Base-by-base conservation (phyloP, 2,797 vertebrate species). In the Cygnus olor region DNA sequence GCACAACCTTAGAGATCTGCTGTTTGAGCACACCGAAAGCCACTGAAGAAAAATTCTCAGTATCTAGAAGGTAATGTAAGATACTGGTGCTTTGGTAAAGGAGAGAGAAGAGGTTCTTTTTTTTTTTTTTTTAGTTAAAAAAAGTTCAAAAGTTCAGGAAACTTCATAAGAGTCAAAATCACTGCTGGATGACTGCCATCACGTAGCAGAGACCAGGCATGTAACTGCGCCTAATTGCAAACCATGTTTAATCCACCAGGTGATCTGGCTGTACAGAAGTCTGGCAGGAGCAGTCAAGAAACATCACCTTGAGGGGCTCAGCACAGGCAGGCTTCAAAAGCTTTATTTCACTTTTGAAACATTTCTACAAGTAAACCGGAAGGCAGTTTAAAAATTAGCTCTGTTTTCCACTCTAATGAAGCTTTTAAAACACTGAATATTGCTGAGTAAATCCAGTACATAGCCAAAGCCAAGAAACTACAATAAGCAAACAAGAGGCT, bases 211-310 rank as follows among this genome's bases (percentile, higher is more conserved):
- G 30, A 61, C 19, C 40, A 65, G 45, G 36, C 57, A 54, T 3
- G 13, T 71, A 80, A 74, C 57, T 44, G 18, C 68, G 40, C 36
- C 69, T 96, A 88, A 92, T 89, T 88, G 85, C 65, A 88, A 65
- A 56, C 28, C 49, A 74, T 8, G 32, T 80, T 82, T 74, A 91
- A 88, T 71, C 49, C n/a, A 71, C 60, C 79, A 92, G 74, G 77
- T 94, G 72, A 94, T 88, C 72, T 87, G 51, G n/a, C 87, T 94
- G 68, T 82, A 76, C 68, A 64, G 24, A 88, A 89, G 56, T 80
- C 87, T 91, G 72, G 60, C 74, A 87, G 63, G 30, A 91, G 53
- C 47, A 10, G 3, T 73, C 49, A 73, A 60, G 42, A 92, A 87
- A 76, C 25, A 70, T 17, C 68, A 82, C 74, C 71, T 85, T 85